These are phyloP conservation scores for Martes martes DNA, from an alignment of 2,113 vertebrate genomes.

Conservation along the genomic window DNA sequence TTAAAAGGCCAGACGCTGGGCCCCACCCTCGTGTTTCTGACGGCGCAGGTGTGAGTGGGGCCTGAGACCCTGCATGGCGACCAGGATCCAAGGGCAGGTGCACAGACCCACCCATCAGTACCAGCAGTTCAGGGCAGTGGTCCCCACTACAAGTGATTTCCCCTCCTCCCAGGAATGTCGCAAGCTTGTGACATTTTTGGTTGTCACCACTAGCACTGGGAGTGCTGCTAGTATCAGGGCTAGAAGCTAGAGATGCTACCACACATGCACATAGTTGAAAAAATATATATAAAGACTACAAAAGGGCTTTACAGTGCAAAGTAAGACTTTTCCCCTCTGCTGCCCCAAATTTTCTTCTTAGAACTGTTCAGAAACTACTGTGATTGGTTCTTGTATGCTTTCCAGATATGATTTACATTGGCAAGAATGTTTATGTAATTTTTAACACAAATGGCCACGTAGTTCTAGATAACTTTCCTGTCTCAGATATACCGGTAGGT, in stretches of 20 bases:
- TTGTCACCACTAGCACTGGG: neutral
- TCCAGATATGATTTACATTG: neutral
- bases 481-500: neutral
- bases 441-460: neutral
- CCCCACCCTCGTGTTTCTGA: neutral
- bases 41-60: neutral
- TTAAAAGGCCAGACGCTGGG: neutral
- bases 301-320: neutral
- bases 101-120: rapidly evolving
- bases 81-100: neutral
- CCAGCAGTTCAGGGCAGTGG: neutral
- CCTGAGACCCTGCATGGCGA: neutral
- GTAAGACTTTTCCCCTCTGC: neutral
- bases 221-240: neutral
- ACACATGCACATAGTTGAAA: neutral
- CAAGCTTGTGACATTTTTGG: neutral
- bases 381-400: neutral
- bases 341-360: neutral
- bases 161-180: neutral
- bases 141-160: neutral
- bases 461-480: neutral
- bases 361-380: neutral
- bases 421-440: neutral
- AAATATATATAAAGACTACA: neutral
- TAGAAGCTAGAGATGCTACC: neutral